Base-by-base conservation (phyloP, 2,888 invertebrate genomes). In the Drosophila percnosoma region DNA sequence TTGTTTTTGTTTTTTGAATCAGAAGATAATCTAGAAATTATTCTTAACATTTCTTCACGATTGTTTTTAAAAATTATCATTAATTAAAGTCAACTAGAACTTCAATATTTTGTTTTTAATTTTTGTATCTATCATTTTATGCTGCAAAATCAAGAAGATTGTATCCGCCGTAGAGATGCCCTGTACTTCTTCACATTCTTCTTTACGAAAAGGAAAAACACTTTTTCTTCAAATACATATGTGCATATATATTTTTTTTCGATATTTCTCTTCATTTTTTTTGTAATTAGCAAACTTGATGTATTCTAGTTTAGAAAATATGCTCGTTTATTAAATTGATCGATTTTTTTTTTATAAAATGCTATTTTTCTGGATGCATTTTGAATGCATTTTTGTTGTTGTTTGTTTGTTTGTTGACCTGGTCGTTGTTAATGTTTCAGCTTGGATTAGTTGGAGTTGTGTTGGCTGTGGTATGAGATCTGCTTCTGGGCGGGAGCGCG, bases 401-500 rank as follows among this genome's bases (percentile, higher is more conserved):
- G 15, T 34, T 27, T 55, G 10, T 29, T 58, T 21, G 40, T 27
- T 36, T 36, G 29, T 45, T 38, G 29, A 13, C 31, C 24, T 11
- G 36, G n/a, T 38, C 27, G 15, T 27, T 29, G 24, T 15, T 24
- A 24, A 24, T 24, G 13, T 49, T 49, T 11, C 27, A 2, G 54
- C 38, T 18, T 40, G 45, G 42, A 24, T 72, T 75, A 78, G 65
- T 57, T 52, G 27, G 59, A 49, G n/a, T 68, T 75, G 48, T 86
- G 91, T 4, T 55, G n/a, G 21, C 79, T 78, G 34, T 91, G 91
- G 40, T 89, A 89, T 71, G 66, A 68, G 61, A 72, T 82, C 78
- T 91, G 91, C 33, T 83, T 89, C 58, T 90, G 82, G 64, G 91
- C 91, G 6, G 87, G 79, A 0, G 82, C 40, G 7, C 85, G 88